Evolutionary conservation across 2,888 invertebrate species (phyloP), one percentile per base, ranked within the genome.

Genomic region (Caenorhabditis virilis): DNA sequence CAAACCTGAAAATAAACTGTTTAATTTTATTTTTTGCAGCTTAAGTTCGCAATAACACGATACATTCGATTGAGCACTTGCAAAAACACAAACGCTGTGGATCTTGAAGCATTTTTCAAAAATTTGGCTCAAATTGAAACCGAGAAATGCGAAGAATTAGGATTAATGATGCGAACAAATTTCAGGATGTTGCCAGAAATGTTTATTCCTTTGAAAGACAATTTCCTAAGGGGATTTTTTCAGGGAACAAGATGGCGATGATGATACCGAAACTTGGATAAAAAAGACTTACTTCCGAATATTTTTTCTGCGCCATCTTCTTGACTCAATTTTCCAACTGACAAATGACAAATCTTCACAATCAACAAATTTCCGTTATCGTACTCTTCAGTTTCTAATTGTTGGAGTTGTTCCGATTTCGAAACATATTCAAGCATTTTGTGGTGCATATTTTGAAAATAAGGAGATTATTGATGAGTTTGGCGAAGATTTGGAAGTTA

Each of bases 51-150:
- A 4, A 51, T 35, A 0, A 23, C 27, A 4, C 50, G 57, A 2
- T 63, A 45, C 26, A 58, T 58, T 16, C 38, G 26, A n/a, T 11
- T 25, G 2, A 20, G n/a, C 7, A 16, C 16, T 15, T 36, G 43
- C 22, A n/a, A 25, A 4, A 11, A 16, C 23, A 26, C 46, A 2
- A 38, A 16, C 22, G 11, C 9, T 9, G 16, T 25, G 0, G 57
- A 63, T 42, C 27, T 64, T 4, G 58, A 64, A 13, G n/a, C 36
- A 11, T 64, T 64, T 30, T 42, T 64, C 25, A 51, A 42, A 36
- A 2, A 27, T 16, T 22, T 58, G 6, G 38, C 56, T 15, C 25
- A 33, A 3, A 35, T 58, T 18, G 11, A 30, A 1, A n/a, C 0
- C 1, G 13, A 33, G 1, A 48, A 53, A 18, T 51, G 53, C 39